phyloP scores from a whole-genome alignment of 2,113 vertebrate species.

The Pomatostomus ruficeps region DNA sequence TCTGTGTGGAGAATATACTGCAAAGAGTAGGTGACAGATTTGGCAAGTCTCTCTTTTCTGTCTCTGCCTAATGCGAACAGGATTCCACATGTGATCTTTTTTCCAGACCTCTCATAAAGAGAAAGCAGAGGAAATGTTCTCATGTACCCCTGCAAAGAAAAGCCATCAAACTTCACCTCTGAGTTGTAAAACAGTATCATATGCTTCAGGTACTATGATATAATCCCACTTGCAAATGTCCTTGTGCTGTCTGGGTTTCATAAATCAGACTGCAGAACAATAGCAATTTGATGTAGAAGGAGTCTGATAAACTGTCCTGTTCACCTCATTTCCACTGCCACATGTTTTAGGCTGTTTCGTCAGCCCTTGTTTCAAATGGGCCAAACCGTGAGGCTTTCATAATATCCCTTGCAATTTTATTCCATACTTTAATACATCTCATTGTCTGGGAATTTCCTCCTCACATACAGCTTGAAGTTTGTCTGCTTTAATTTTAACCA shows the following conservation, averaged over 20 bases:
- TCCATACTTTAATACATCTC: constrained; percentile 13
- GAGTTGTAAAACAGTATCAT: constrained; percentile 22
- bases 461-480: neutral
- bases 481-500: constrained; percentile 3
- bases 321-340: neutral
- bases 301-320: neutral
- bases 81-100: neutral
- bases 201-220: constrained; percentile 7
- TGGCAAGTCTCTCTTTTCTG: neutral
- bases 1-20: neutral
- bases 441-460: constrained; percentile 39
- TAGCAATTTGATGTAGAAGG: neutral
- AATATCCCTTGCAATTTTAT: neutral
- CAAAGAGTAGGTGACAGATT: neutral
- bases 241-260: constrained; percentile 2
- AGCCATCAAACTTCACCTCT: constrained; percentile 8
- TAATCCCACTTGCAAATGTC: neutral
- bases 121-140: constrained; percentile 33
- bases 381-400: neutral
- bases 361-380: neutral
- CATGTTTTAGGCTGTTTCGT: neutral
- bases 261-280: constrained; percentile 21
- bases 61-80: neutral
- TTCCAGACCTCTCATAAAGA: constrained; percentile 37
- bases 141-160: constrained; percentile 24